These are phyloP conservation scores for Empis stercorea DNA, from an alignment of 2,888 invertebrate genomes.

Conservation along the genomic window DNA sequence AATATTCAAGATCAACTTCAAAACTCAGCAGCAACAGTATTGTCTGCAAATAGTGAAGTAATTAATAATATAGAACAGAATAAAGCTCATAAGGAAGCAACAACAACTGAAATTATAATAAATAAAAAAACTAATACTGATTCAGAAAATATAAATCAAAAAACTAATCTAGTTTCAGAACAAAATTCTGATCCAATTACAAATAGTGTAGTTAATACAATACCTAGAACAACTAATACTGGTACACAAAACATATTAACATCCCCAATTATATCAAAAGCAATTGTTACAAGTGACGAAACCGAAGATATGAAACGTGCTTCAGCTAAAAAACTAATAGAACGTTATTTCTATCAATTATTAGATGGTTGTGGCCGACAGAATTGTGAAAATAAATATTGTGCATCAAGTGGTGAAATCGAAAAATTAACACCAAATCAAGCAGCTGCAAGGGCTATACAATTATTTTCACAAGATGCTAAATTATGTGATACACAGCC, in stretches of 20 bases:
- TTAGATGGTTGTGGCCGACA: conserved; percentile 85
- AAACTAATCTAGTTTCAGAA: too few relatives aligned
- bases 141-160: too few relatives aligned
- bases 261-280: not conserved
- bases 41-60: not conserved
- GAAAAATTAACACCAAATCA: conserved; percentile 67
- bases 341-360: conserved; percentile 85
- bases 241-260: not conserved
- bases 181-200: too few relatives aligned
- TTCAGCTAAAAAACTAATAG: conserved; percentile 73
- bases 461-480: conserved; percentile 74
- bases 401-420: conserved; percentile 83
- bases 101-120: too few relatives aligned
- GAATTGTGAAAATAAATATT: conserved; percentile 73
- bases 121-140: too few relatives aligned
- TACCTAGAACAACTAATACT: not conserved
- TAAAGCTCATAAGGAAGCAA: too few relatives aligned
- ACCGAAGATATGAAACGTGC: conserved; percentile 60
- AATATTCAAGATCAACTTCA: not conserved
- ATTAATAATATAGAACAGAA: too few relatives aligned
- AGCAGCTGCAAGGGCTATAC: conserved; percentile 80
- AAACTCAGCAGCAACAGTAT: not conserved
- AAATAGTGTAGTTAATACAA: too few relatives aligned
- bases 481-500: conserved; percentile 61
- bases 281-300: conserved; percentile 18